These are phyloP conservation scores for Sphaerodactylus townsendi DNA, from an alignment of 2,113 vertebrate genomes.

Conservation along the genomic window DNA sequence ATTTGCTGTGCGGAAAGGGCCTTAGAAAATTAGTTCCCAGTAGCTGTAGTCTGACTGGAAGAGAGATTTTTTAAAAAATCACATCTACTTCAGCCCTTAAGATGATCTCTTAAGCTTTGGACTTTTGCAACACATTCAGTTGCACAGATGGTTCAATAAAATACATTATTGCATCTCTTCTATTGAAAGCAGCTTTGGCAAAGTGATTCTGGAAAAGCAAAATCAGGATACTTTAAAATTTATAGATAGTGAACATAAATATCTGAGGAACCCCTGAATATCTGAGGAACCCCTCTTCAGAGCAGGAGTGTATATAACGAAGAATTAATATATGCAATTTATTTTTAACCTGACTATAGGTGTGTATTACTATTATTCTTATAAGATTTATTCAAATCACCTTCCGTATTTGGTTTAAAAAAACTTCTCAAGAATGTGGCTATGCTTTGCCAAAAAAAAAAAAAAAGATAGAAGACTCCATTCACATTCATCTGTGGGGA, in stretches of 20 bases:
- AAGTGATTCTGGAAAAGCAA: conserved; percentile 37
- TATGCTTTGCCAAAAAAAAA: conserved; percentile 72
- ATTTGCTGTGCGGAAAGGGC: too few species aligned
- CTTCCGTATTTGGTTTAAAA: conserved; percentile 55
- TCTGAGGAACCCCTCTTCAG: conserved; percentile 42
- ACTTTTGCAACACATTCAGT: too few species aligned
- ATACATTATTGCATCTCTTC: neutral
- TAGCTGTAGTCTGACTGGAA: too few species aligned
- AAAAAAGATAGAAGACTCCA: conserved; percentile 67
- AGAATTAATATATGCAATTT: conserved; percentile 38
- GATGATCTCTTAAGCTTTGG: too few species aligned
- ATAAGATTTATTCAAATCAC: conserved; percentile 47
- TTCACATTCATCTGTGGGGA: conserved; percentile 71
- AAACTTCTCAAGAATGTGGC: conserved; percentile 42
- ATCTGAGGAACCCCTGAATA: conserved; percentile 53
- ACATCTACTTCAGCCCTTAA: too few species aligned
- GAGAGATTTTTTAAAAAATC: too few species aligned
- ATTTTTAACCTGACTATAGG: conserved; percentile 59
- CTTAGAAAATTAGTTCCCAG: too few species aligned
- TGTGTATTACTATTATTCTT: conserved; percentile 46
- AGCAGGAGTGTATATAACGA: conserved; percentile 35
- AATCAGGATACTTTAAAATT: conserved; percentile 46
- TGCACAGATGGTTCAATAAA: too few species aligned
- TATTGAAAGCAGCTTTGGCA: conserved; percentile 31
- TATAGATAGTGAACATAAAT: conserved; percentile 24